Conservation (phyloP, 2,797 vertebrate genomes). For the Sebastes reedi region DNA sequence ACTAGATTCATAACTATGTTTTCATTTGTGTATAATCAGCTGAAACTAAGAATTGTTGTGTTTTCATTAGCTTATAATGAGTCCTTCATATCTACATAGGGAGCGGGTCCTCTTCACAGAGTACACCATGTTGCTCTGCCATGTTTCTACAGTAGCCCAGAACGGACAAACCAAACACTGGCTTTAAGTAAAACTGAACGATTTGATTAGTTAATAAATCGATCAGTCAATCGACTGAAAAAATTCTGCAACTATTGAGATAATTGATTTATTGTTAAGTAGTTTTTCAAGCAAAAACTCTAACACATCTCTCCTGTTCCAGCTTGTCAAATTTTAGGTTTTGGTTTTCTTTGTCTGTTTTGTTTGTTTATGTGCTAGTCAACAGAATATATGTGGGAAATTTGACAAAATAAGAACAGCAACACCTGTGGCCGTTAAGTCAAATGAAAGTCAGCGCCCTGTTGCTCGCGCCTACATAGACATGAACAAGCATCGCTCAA, state of each 20-base stretch:
- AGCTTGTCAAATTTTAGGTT: not conserved
- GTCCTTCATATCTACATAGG: no score
- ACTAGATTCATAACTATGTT: not conserved
- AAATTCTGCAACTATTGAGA: not conserved
- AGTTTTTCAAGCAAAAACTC: not conserved
- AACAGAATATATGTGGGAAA: not conserved
- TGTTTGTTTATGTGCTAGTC: not conserved
- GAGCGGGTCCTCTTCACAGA: no score
- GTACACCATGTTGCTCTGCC: no score
- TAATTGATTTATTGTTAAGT: not conserved
- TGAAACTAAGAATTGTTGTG: no score
- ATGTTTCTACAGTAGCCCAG: no score
- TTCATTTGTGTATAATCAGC: no score
- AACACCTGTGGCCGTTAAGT: no score
- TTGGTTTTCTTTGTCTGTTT: not conserved
- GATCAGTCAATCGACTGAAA: not conserved
- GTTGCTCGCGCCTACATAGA: no score
- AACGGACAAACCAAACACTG: no score
- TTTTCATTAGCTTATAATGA: no score
- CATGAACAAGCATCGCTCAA: no score
- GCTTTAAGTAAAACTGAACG: not conserved
- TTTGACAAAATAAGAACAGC: not conserved
- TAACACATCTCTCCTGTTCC: not conserved
- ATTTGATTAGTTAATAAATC: not conserved
- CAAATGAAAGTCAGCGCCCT: no score